Conservation (phyloP, 2,113 vertebrate genomes). For the Artemisiospiza belli region DNA sequence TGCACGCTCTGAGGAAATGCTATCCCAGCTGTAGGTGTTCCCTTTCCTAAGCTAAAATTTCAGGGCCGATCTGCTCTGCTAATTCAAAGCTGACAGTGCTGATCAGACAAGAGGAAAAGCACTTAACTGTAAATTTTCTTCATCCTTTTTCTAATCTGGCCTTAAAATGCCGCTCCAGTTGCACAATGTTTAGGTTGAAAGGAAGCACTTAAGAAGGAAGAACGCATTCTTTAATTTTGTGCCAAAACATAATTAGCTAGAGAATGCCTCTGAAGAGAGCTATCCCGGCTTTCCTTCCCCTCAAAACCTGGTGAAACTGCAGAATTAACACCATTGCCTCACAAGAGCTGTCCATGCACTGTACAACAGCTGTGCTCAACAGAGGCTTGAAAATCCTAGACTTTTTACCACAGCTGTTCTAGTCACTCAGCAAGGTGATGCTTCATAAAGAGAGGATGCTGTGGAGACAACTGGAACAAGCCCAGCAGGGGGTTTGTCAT, state of each 20-base stretch:
- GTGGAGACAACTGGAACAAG: neutral
- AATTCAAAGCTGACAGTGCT: neutral
- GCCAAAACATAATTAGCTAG: slow-evolving; percentile 47
- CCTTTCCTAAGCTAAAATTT: neutral
- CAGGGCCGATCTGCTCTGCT: neutral
- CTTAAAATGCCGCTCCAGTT: slow-evolving; percentile 50
- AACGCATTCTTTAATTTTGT: slow-evolving; percentile 33
- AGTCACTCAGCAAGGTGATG: neutral
- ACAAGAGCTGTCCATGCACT: neutral
- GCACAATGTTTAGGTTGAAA: slow-evolving; percentile 52
- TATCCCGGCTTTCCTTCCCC: neutral
- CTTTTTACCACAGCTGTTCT: neutral
- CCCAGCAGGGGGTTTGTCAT: neutral
- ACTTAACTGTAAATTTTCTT: slow-evolving; percentile 4
- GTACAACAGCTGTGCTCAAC: neutral
- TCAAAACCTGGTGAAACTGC: neutral
- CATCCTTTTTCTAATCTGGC: neutral
- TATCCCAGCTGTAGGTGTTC: slow-evolving; percentile 4
- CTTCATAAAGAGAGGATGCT: too few relatives aligned
- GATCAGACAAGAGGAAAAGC: neutral
- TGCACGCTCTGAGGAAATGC: neutral
- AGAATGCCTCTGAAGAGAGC: neutral
- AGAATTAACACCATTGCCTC: neutral
- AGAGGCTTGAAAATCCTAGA: accelerated
- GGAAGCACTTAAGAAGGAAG: slow-evolving; percentile 40